Base-by-base conservation (phyloP, 1,140 invertebrate genomes). In the Drepana arcuata region DNA sequence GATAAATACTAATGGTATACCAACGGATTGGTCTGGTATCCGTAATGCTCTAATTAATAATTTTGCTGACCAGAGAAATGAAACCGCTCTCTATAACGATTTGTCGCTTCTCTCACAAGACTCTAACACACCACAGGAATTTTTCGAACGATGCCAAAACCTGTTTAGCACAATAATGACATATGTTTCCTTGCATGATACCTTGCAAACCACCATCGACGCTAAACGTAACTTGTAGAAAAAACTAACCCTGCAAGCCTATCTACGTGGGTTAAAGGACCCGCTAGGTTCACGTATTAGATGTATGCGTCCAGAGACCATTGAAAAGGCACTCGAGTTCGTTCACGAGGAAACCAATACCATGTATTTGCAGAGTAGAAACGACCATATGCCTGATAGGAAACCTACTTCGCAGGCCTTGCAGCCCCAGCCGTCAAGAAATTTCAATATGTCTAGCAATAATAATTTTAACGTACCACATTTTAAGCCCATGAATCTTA, bases 81-180 rank as follows among this genome's bases (percentile, higher is more conserved):
- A 26, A 10, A 26, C n/a, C n/a, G 4, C 24, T 10, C n/a, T 26
- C 2, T 26, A 26, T 26, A 26, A 10, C 24, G 24, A 26, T 26
- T 26, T 26, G 24, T 26, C 24, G 4, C n/a, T 26, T n/a, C 4
- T 7, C 4, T 7, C n/a, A 6, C 4, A 26, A 10, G 24, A 2
- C 6, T 6, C 24, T 3, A 4, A 10, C 9, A 26, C 24, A 4
- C 24, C 24, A 10, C 24, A 26, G n/a, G 24, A 26, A 26, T 26
- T 26, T 26, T 26, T n/a, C 10, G 24, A 26, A 4, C 6, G n/a
- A 26, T 26, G 24, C 10, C n/a, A 26, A 10, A 26, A 26, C 10
- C 10, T 26, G n/a, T 26, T 26, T 10, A 26, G 24, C n/a, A 26
- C 24, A 4, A 26, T 26, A n/a, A 26, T 26, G 24, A 26, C 24